A percentile compares a stretch with the other conserved stretches of the same genome.
Evolutionary conservation across 2,113 vertebrate species (phyloP).

Genomic region (Urocolius indicus): DNA sequence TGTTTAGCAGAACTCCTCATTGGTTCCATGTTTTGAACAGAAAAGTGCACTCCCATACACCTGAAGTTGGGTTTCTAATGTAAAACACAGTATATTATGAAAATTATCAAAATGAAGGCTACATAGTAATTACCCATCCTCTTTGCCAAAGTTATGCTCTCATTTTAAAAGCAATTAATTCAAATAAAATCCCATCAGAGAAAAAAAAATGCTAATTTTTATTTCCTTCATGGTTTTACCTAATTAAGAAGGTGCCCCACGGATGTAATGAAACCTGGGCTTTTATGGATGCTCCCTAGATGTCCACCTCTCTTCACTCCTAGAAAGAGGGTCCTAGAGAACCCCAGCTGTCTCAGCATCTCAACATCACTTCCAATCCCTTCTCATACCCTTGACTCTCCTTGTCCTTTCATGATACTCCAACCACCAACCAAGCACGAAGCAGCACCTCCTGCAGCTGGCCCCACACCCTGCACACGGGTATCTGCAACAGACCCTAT

Average conservation of each 20-base stretch:
- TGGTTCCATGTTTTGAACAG: background rate
- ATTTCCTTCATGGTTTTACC: background rate
- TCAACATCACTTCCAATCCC: background rate
- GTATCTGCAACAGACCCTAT: accelerated
- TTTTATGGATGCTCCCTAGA: background rate
- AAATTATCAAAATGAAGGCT: background rate
- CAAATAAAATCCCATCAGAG: background rate
- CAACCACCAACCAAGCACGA: background rate
- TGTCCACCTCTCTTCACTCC: background rate
- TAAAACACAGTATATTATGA: background rate
- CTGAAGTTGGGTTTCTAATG: background rate
- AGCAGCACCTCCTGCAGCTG: background rate
- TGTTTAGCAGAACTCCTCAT: background rate
- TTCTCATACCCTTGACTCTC: background rate
- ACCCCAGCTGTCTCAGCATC: background rate
- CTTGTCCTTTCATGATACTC: background rate
- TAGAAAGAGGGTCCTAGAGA: background rate
- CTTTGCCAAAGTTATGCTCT: background rate
- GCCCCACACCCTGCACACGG: accelerated
- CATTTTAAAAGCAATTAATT: background rate
- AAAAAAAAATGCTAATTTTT: background rate
- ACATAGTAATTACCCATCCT: background rate
- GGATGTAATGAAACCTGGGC: background rate
- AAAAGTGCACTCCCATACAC: background rate
- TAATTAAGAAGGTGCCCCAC: background rate